These are phyloP conservation scores for Podabrus alpinus DNA, from an alignment of 2,888 invertebrate genomes.

Conservation along the genomic window DNA sequence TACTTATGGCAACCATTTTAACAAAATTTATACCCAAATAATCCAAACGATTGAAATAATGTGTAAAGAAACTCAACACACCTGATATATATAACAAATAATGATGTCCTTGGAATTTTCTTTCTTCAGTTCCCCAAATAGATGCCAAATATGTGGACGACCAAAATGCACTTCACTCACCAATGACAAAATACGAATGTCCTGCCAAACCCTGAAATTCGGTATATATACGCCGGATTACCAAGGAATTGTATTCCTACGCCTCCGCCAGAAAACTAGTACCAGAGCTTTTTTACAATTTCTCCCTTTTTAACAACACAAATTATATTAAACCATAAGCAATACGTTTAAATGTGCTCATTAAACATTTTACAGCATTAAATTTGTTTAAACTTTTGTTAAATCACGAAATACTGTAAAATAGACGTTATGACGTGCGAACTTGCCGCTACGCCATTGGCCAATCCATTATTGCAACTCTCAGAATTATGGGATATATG, in stretches of 20 bases:
- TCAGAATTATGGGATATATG: too few relatives aligned
- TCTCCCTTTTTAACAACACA: neutral
- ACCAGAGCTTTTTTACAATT: neutral
- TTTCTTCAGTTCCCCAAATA: neutral
- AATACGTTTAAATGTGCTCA: neutral
- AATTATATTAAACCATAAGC: neutral
- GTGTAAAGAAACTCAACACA: neutral
- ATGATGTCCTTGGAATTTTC: neutral
- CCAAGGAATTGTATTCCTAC: neutral
- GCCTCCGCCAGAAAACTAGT: neutral
- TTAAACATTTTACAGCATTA: neutral
- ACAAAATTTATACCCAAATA: neutral
- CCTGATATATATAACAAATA: neutral
- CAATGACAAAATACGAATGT: neutral
- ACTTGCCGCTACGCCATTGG: neutral
- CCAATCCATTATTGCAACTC: neutral
- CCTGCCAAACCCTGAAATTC: neutral
- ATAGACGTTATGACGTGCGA: neutral
- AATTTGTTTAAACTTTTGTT: neutral
- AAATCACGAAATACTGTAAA: neutral
- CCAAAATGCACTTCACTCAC: neutral
- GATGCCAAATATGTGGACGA: neutral
- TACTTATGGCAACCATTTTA: slow-evolving; percentile 33
- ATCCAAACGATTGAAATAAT: neutral
- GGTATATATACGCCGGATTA: neutral